phyloP scores from a whole-genome alignment of 2,113 vertebrate species.

The Circaetus cinerascens region DNA sequence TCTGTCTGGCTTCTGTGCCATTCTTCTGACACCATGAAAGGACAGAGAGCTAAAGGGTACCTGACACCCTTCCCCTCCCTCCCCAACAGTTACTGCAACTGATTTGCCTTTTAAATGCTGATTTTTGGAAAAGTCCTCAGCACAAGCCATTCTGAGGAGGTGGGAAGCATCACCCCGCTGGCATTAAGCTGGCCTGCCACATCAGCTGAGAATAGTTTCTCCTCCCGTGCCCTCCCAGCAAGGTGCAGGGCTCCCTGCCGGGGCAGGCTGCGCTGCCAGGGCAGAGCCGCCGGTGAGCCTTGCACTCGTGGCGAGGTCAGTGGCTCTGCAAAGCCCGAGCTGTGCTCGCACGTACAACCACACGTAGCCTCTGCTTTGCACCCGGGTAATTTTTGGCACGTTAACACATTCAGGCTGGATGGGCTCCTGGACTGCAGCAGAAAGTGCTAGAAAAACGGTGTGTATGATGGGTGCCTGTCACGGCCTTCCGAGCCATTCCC shows the following conservation, averaged over 20 bases:
- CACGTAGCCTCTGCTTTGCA: neutral
- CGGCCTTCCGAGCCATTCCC: neutral
- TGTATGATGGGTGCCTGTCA: accelerated
- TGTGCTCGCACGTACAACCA: accelerated
- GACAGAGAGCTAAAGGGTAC: neutral
- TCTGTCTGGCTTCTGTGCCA: neutral
- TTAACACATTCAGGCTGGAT: neutral
- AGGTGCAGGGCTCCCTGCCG: neutral
- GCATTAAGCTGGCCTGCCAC: neutral
- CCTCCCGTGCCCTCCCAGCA: neutral
- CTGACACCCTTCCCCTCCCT: neutral
- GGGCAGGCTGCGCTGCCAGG: neutral
- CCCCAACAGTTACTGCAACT: neutral
- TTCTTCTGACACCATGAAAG: neutral
- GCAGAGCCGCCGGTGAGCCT: neutral
- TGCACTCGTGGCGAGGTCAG: accelerated
- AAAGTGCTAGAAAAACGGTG: neutral
- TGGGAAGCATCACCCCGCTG: neutral
- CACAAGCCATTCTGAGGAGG: neutral
- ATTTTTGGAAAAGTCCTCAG: neutral
- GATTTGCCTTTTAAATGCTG: neutral
- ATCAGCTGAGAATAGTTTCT: neutral
- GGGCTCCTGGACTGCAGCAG: neutral
- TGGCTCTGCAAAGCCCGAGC: neutral
- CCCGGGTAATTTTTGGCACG: neutral